A percentile compares a stretch with the other conserved stretches of the same genome.
Evolutionary conservation across 2,797 vertebrate genomes (phyloP).

Genomic region (Sebastes elongatus): DNA sequence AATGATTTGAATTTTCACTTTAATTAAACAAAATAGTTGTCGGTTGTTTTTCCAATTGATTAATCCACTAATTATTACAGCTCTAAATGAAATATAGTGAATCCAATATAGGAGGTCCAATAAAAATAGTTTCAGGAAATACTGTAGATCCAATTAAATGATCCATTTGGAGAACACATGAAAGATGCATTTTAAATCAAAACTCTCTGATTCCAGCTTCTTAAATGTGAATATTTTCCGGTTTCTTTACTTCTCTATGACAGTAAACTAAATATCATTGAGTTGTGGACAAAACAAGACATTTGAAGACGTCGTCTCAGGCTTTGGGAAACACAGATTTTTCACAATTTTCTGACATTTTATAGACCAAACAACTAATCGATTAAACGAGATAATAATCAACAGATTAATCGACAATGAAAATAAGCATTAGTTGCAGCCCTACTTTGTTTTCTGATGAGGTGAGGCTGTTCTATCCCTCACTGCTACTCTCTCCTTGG

Average conservation of each 20-base stretch:
- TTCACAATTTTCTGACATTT: too few relatives aligned
- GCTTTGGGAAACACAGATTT: too few relatives aligned
- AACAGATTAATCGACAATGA: too few relatives aligned
- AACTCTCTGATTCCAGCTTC: too few relatives aligned
- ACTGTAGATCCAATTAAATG: not conserved
- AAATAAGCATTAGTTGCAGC: accelerated
- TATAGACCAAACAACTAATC: too few relatives aligned
- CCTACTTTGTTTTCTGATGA: not conserved
- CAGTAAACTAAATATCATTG: accelerated
- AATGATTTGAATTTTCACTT: not conserved
- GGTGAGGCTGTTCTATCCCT: not conserved
- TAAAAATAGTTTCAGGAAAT: not conserved
- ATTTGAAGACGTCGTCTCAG: too few relatives aligned
- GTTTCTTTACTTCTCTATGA: too few relatives aligned
- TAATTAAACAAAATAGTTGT: too few relatives aligned
- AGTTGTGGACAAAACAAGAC: too few relatives aligned
- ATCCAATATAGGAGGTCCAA: not conserved
- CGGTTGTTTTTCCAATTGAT: not conserved
- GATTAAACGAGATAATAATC: too few relatives aligned
- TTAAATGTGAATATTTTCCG: too few relatives aligned
- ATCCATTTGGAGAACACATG: not conserved
- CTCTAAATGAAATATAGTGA: not conserved
- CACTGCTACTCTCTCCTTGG: constrained; percentile 23
- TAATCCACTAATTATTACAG: not conserved
- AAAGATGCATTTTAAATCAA: not conserved